These are phyloP conservation scores for Sanderia malayensis DNA, from an alignment of 30 jellyfish, hydroid and myxozoan genomes.

Conservation along the genomic window DNA sequence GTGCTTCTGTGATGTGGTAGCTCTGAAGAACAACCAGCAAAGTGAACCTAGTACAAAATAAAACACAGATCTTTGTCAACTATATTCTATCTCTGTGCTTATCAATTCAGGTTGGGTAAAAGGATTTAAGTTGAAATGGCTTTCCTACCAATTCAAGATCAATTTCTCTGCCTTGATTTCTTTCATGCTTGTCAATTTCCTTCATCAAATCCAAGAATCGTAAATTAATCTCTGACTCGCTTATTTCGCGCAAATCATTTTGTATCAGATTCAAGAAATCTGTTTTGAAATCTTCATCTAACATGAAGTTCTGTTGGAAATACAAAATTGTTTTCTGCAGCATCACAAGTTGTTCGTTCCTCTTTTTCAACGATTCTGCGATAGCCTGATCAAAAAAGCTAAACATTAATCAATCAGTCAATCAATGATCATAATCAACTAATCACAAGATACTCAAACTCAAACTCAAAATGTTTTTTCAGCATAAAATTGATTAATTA, in stretches of 20 bases:
- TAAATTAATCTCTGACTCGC: conserved; percentile 8
- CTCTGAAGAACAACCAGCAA: conserved; percentile 85
- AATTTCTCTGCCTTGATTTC: conserved; percentile 10
- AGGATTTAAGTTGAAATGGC: too few relatives aligned
- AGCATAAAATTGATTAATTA: too few relatives aligned
- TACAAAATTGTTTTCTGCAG: conserved; percentile 41
- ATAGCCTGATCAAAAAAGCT: conserved; percentile 7
- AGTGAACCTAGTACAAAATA: conserved; percentile 50
- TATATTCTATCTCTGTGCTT: too few relatives aligned
- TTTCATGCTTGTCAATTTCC: background rate
- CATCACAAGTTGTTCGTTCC: conserved; percentile 22
- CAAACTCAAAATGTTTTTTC: too few relatives aligned
- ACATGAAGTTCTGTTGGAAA: conserved; percentile 9
- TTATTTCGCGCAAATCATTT: background rate
- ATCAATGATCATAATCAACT: too few relatives aligned
- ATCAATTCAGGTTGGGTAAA: too few relatives aligned
- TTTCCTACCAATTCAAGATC: conserved; percentile 64
- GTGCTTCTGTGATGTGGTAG: conserved; percentile 88
- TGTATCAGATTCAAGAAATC: conserved; percentile 27
- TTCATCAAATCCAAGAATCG: conserved; percentile 6
- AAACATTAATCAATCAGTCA: background rate
- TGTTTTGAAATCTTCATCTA: background rate
- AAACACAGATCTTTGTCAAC: too few relatives aligned
- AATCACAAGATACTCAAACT: too few relatives aligned
- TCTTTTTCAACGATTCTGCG: conserved; percentile 11